phyloP scores from a whole-genome alignment of 2,113 vertebrate species.

The mouse (Mus musculus) region GRCm39 chr12:69635001-69635500 shows the following conservation, averaged over 20 bases:
- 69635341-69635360: conserved; percentile 47
- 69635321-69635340: conserved; percentile 44
- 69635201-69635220: not conserved
- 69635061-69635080: not conserved
- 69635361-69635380: conserved; percentile 39
- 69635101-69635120: conserved; percentile 50
- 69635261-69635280: not conserved
- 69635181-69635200: not conserved
- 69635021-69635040: too few relatives aligned
- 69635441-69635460: conserved; percentile 21
- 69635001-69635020: too few relatives aligned
- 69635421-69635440: not conserved
- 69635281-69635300: not conserved
- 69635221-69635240: too few relatives aligned
- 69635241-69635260: not conserved
- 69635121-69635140: not conserved
- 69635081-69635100: conserved; percentile 30
- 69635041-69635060: too few relatives aligned
- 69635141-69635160: conserved; percentile 2
- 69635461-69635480: conserved; percentile 92
- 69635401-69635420: conserved; percentile 5
- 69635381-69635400: conserved; percentile 30
- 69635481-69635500: conserved; percentile 91
- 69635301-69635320: conserved; percentile 27
- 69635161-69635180: not conserved